Percentiles rank a stretch among this genome's conserved stretches.
phyloP scores from a whole-genome alignment of 2,888 invertebrate genomes.

The Acanthosepion lycidas region DNA sequence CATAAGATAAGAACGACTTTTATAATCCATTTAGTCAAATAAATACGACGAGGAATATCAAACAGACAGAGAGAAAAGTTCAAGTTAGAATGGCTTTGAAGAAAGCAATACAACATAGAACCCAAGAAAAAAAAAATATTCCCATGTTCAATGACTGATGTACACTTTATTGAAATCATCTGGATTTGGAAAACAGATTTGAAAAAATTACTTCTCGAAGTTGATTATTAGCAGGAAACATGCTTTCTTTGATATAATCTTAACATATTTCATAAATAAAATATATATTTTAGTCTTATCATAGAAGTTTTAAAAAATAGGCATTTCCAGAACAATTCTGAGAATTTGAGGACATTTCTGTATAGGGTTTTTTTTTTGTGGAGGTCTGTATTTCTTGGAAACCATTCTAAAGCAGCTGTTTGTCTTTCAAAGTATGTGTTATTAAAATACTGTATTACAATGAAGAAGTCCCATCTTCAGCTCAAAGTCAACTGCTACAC shows the following conservation, averaged over 20 bases:
- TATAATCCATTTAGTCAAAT: background rate
- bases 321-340: background rate
- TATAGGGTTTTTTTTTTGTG: background rate
- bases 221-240: too few relatives aligned
- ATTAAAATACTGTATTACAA: background rate
- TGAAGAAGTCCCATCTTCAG: too few relatives aligned
- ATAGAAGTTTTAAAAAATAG: background rate
- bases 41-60: background rate
- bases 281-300: background rate
- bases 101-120: background rate
- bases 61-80: background rate
- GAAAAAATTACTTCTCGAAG: too few relatives aligned
- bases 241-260: background rate
- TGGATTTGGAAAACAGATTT: too few relatives aligned
- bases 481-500: background rate
- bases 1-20: background rate
- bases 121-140: background rate
- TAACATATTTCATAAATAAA: background rate
- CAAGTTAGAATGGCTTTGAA: background rate
- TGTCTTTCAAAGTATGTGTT: conserved; percentile 11
- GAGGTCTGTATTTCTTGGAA: background rate
- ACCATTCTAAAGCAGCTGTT: background rate
- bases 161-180: too few relatives aligned
- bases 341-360: background rate
- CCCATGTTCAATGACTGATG: background rate